These are phyloP conservation scores for Platycheirus rosarum DNA, from an alignment of 2,888 invertebrate genomes.

Conservation along the genomic window DNA sequence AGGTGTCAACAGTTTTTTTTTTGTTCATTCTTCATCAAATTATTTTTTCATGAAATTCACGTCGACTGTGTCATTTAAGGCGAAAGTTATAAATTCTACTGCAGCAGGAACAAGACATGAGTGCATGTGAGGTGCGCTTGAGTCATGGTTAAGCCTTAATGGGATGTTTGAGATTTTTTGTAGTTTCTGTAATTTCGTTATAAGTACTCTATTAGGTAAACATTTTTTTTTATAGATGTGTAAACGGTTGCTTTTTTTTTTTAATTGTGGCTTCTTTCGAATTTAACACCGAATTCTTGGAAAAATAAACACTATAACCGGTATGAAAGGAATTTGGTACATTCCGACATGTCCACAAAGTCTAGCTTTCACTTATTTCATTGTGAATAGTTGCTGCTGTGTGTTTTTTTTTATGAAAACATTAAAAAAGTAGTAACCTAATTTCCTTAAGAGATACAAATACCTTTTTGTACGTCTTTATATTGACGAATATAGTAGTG, in stretches of 20 bases:
- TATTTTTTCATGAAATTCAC: slow-evolving; percentile 12
- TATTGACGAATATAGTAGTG: no score
- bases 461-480: no score
- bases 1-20: slow-evolving; percentile 2
- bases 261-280: neutral
- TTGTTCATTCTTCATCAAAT: neutral
- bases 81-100: neutral
- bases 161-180: slow-evolving; percentile 13
- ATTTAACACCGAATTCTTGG: slow-evolving; percentile 4
- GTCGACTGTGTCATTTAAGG: slow-evolving; percentile 2
- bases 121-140: neutral
- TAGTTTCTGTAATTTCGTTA: slow-evolving; percentile 19
- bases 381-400: neutral
- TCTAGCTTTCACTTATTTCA: slow-evolving; percentile 3
- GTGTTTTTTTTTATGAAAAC: no score
- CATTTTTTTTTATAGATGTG: neutral
- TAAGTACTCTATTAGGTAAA: slow-evolving; percentile 22
- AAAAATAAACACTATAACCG: slow-evolving; percentile 20
- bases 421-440: no score
- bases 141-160: neutral
- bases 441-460: no score
- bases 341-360: neutral
- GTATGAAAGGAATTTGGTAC: slow-evolving; percentile 13
- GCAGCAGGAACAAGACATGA: neutral
- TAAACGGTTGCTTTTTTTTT: neutral